Evolutionary conservation across 1,140 invertebrate genomes (phyloP).

Genomic region (Magallana angulata): DNA sequence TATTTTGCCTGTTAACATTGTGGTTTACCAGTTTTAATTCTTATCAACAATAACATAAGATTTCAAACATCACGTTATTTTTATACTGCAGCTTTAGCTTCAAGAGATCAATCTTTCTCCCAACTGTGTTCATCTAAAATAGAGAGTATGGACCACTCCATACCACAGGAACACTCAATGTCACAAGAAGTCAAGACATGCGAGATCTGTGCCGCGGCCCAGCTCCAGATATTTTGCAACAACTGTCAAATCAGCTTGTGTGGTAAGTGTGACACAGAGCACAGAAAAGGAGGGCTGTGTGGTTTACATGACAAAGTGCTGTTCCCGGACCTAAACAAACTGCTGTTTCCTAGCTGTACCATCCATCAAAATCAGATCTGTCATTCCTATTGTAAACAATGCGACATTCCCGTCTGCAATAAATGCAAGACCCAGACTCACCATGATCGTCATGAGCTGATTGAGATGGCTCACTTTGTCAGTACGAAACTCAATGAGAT

Average conservation of each 20-base stretch:
- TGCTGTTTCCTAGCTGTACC: not conserved
- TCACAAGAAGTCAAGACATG: not conserved
- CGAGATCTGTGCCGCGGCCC: not conserved
- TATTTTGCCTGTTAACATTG: too few relatives aligned
- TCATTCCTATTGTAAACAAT: not conserved
- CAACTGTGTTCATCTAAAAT: too few relatives aligned
- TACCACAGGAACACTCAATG: not conserved
- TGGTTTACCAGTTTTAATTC: too few relatives aligned
- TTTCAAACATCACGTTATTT: too few relatives aligned
- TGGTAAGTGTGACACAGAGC: not conserved
- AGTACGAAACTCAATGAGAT: not conserved
- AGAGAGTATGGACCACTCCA: too few relatives aligned
- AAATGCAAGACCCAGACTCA: not conserved
- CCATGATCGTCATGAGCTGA: not conserved
- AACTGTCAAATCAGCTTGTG: slow-evolving; percentile 7
- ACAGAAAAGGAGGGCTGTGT: not conserved
- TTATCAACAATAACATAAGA: too few relatives aligned
- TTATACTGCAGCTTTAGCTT: too few relatives aligned
- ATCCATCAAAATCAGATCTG: not conserved
- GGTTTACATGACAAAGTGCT: not conserved
- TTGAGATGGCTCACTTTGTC: not conserved
- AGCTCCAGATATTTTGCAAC: not conserved
- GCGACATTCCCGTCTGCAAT: not conserved
- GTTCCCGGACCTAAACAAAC: not conserved
- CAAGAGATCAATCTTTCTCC: too few relatives aligned